These are phyloP conservation scores for Papio anubis DNA, from an alignment of 2,113 vertebrate genomes.

Conservation along the genomic window DNA sequence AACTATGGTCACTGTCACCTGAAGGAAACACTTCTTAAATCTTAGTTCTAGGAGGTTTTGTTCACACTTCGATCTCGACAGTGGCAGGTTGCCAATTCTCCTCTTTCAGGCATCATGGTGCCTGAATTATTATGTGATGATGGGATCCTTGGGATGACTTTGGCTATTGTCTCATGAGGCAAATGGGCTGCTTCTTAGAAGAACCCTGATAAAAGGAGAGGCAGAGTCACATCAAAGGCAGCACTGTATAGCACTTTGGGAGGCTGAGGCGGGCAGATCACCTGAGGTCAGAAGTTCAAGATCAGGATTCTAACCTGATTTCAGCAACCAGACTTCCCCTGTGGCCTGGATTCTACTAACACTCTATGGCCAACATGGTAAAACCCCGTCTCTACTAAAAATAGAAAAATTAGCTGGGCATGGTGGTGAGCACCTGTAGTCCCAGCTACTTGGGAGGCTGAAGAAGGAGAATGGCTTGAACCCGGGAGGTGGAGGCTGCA, in stretches of 20 bases:
- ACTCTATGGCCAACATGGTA: too few species aligned
- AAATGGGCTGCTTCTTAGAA: not conserved
- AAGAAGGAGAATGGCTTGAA: too few species aligned
- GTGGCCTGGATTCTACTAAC: too few species aligned
- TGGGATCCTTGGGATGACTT: not conserved
- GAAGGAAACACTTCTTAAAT: not conserved
- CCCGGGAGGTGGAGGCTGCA: too few species aligned
- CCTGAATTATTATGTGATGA: not conserved
- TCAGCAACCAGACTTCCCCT: too few species aligned
- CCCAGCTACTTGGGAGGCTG: too few species aligned
- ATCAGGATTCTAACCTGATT: too few species aligned
- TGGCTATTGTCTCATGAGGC: not conserved
- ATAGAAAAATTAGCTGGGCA: too few species aligned
- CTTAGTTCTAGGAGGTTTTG: not conserved
- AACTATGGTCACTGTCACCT: not conserved
- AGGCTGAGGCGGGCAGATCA: too few species aligned
- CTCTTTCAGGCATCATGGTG: not conserved
- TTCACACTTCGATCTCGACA: not conserved
- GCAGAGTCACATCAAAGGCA: not conserved
- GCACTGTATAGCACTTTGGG: not conserved
- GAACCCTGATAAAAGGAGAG: not conserved
- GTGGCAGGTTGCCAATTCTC: not conserved
- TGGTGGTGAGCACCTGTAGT: too few species aligned
- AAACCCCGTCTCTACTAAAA: too few species aligned
- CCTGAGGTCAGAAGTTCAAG: too few species aligned